phyloP scores from a whole-genome alignment of 2,888 invertebrate species.

The Lasioglossum calceatum region DNA sequence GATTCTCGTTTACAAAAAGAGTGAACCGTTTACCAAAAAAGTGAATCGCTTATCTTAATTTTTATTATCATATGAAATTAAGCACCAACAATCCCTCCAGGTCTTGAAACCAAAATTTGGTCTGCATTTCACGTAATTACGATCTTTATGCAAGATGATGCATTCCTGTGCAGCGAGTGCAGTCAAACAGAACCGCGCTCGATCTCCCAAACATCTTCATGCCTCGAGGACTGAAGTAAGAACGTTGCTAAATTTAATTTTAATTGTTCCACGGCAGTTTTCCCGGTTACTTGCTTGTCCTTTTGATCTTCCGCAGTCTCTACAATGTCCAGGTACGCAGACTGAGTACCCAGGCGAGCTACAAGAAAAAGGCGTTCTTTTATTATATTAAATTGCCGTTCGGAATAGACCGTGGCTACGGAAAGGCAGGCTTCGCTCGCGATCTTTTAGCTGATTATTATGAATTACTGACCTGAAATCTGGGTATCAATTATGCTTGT shows the following conservation, averaged over 20 bases:
- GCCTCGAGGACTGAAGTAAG: neutral
- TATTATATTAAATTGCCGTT: conserved; percentile 52
- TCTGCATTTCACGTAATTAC: neutral
- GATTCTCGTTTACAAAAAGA: neutral
- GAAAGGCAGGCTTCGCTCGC: conserved; percentile 39
- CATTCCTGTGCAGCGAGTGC: neutral
- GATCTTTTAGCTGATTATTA: conserved; percentile 59
- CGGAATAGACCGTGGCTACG: conserved; percentile 39
- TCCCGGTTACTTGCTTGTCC: neutral
- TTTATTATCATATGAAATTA: neutral
- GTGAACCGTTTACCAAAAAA: neutral
- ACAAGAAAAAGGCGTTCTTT: conserved; percentile 54
- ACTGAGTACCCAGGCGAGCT: neutral
- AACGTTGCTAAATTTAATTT: conserved; percentile 5
- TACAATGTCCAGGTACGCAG: neutral
- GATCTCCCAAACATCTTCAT: neutral
- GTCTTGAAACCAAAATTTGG: neutral
- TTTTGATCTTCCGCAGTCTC: neutral
- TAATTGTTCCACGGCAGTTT: neutral
- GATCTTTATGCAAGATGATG: neutral
- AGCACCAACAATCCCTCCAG: neutral
- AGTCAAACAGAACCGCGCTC: neutral
- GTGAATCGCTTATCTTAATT: neutral
- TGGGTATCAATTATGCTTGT: conserved; percentile 60
- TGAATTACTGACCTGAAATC: conserved; percentile 59